Evolutionary conservation across 2,797 vertebrate species (phyloP).

Genomic region (Luscinia luscinia): DNA sequence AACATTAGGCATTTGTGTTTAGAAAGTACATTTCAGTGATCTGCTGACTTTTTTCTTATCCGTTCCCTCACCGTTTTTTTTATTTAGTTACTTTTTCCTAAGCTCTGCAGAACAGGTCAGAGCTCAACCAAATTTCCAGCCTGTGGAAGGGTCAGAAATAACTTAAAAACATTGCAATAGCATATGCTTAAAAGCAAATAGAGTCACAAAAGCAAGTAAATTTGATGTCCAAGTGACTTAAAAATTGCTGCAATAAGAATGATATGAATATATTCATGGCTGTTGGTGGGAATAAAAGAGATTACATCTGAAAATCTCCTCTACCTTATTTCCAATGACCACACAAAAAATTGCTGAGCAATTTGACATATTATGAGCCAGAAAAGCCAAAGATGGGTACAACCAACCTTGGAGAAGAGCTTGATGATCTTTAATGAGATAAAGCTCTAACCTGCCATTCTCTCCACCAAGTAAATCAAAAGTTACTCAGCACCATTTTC

Average conservation of each 20-base stretch:
- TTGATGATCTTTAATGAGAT: not conserved
- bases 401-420: not conserved
- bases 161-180: not conserved
- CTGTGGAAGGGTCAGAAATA: not conserved
- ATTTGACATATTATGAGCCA: not conserved
- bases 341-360: not conserved
- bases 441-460: not conserved
- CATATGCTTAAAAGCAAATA: not conserved
- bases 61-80: rapidly evolving
- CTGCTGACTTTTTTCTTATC: not conserved
- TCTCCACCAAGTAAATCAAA: not conserved
- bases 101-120: not conserved
- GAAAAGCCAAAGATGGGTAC: not conserved
- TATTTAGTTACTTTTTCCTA: not conserved
- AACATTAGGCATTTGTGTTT: not conserved
- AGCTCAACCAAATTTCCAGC: not conserved
- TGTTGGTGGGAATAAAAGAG: not conserved
- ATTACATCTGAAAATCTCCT: not conserved
- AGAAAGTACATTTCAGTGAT: not conserved
- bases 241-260: not conserved
- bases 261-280: not conserved
- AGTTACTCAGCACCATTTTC: not conserved
- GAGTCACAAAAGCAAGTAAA: not conserved
- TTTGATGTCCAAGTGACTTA: not conserved
- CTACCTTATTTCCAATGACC: not conserved